Evolutionary conservation across 1,140 invertebrate genomes (phyloP).

Genomic region (Hycleus phaleratus): DNA sequence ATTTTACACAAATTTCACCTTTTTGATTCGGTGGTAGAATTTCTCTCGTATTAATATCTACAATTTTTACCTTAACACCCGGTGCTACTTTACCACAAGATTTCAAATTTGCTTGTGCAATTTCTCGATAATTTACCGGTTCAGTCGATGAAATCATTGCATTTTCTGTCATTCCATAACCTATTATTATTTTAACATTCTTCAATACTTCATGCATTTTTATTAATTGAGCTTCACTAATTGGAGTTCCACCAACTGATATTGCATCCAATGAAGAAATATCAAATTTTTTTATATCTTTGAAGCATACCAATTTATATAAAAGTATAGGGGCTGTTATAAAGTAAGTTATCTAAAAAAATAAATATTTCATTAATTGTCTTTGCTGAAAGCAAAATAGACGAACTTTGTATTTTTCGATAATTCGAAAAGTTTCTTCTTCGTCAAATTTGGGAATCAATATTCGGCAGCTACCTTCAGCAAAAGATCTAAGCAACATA

Average conservation of each 20-base stretch:
- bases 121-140: neutral
- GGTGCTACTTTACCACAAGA: neutral
- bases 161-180: neutral
- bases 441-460: neutral
- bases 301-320: too few relatives aligned
- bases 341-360: too few relatives aligned
- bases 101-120: neutral
- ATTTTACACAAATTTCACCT: slow-evolving; percentile 50
- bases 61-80: slow-evolving; percentile 3
- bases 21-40: slow-evolving; percentile 40
- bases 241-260: too few relatives aligned
- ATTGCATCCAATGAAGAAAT: too few relatives aligned
- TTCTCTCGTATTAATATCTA: slow-evolving; percentile 41
- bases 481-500: neutral
- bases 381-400: too few relatives aligned
- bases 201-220: neutral
- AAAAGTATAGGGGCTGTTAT: too few relatives aligned
- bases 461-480: neutral
- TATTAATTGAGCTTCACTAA: too few relatives aligned
- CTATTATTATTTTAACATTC: neutral
- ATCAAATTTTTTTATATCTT: too few relatives aligned
- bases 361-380: too few relatives aligned
- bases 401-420: slow-evolving; percentile 6
- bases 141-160: neutral
- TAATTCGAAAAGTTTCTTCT: neutral